Base-by-base conservation (phyloP, 1,140 invertebrate genomes). In the Drosophila equinoxialis region DNA sequence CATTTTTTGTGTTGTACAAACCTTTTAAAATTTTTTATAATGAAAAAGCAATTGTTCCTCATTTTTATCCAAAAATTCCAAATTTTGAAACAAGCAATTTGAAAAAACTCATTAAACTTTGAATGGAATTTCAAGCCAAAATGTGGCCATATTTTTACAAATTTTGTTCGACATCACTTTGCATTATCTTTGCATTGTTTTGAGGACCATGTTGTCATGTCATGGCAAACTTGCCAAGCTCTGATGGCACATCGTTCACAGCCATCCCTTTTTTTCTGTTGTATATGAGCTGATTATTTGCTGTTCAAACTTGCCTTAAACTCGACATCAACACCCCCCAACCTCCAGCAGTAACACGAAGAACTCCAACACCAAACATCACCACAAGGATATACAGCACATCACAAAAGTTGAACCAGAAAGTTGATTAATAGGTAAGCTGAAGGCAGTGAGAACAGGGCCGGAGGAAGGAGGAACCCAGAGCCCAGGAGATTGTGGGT, bases 381-480 rank as follows among this genome's bases (percentile, higher is more conserved):
- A 76, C 58, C 61, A 68, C 68, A 55, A 57, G 58, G 68, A 74
- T 42, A 68, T 76, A 69, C 17, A 37, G 57, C 33, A 66, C 42
- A 55, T 54, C 64, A 61, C 64, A 86, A 85, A 87, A 87, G 79
- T 87, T 87, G 72, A 68, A 59, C 78, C 77, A 71, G 60, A 71
- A 87, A 83, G 66, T 87, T 89, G 83, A 87, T 87, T 87, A 87
- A 87, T 89, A 87, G 84, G 79, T 79, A 71, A 55, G 42, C 60
- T 54, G 66, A 14, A 20, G 60, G 30, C 54, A 61, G n/a, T 41
- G 48, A 45, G 33, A 58, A 5, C 3, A 37, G 10, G 35, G 17
- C 51, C 42, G 39, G 11, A 45, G 33, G 62, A 3, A 41, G 42
- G n/a, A 10, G 1, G n/a, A 30, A 10, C n/a, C 11, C 17, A 4